Base-by-base conservation (phyloP, 2,797 vertebrate genomes). In the Eidolon dupreanum region DNA sequence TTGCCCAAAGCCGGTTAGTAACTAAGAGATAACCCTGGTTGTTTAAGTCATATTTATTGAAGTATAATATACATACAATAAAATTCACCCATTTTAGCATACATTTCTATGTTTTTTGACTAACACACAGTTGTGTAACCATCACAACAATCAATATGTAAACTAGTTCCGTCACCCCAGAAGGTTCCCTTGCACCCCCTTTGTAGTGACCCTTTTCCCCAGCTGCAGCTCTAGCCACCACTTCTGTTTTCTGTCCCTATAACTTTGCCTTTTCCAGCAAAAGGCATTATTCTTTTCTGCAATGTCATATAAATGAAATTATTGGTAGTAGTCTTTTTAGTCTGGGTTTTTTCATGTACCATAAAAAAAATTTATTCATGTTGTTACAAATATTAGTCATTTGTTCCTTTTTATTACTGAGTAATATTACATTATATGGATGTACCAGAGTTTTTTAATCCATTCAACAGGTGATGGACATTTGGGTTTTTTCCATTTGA, bases 241-340 rank as follows among this genome's bases (percentile, higher is more conserved):
- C 20, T 92, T 6, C 22, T 81, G 6, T 84, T 57, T 96, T 88
- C 61, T 63, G 4, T 73, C 70, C n/a, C 71, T 78, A 0, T 17
- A 49, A 73, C 63, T 90, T 82, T 78, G 36, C 41, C 41, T 75
- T 97, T 91, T 70, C 49, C 22, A 71, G 24, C 81, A 75, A 92
- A 85, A 55, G 28, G 6, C 24, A 41, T 53, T 90, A n/a, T 24
- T 12, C 53, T 68, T 97, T 90, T 59, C 49, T 13, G 87, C 20
- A 84, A 88, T 81, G 11, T 71, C n/a, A 61, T 36, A 36, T 49
- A 51, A 93, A 33, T 92, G 33, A 78, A 94, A 65, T 92, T 75
- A 88, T 59, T 59, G 74, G 8, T 65, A 28, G 41, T 70, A 49
- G 19, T 61, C 26, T 92, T 94, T 95, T 78, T 28, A 77, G 33